Percentiles rank a stretch among this genome's conserved stretches.
Conservation (phyloP, 2,888 invertebrate species). For the Tortricodes alternella region DNA sequence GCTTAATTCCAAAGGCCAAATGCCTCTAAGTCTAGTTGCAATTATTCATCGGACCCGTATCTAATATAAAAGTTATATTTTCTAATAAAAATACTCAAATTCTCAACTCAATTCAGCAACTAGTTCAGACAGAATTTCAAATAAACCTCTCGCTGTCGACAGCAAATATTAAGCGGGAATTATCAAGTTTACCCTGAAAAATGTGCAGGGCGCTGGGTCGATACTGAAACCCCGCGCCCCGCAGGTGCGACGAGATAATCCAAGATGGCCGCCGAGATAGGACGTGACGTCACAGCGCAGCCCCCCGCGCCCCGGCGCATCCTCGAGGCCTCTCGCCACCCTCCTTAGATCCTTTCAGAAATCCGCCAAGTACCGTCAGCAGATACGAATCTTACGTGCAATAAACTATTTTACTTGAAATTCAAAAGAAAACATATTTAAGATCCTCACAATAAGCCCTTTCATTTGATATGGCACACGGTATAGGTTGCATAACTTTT, state of each 20-base stretch:
- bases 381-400: slow-evolving; percentile 35
- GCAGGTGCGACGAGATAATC: slow-evolving; percentile 83
- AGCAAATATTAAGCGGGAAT: slow-evolving; percentile 41
- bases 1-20: too few relatives aligned
- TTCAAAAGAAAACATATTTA: too few relatives aligned
- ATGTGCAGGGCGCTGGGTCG: slow-evolving; percentile 75
- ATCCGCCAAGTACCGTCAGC: slow-evolving; percentile 62
- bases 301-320: slow-evolving; percentile 62
- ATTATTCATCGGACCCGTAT: too few relatives aligned
- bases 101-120: too few relatives aligned
- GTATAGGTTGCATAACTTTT: too few relatives aligned
- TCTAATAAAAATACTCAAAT: not conserved
- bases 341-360: slow-evolving; percentile 82
- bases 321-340: slow-evolving; percentile 79
- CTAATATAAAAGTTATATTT: not conserved
- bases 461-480: too few relatives aligned
- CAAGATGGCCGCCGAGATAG: slow-evolving; percentile 83
- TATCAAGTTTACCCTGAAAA: slow-evolving; percentile 70
- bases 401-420: not conserved
- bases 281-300: slow-evolving; percentile 81
- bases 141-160: slow-evolving; percentile 22
- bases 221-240: slow-evolving; percentile 70
- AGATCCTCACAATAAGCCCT: too few relatives aligned
- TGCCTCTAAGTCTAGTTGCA: too few relatives aligned
- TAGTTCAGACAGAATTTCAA: not conserved